Percentiles rank a stretch among this genome's conserved stretches.
Conservation (phyloP, 64 coral and sea anemone genomes). For the Stichodactyla helianthus region DNA sequence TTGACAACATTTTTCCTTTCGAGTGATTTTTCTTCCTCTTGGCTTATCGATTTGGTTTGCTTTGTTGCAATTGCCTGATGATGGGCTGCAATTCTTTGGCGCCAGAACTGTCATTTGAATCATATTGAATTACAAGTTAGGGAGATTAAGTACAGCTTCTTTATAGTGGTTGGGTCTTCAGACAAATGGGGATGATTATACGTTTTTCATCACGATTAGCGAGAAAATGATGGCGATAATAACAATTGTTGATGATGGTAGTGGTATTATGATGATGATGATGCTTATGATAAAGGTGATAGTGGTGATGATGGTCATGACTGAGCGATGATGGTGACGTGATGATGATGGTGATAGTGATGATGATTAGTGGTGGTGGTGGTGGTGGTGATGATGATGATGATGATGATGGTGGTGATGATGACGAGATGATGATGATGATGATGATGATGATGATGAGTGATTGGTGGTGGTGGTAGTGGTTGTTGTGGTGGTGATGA, state of each 20-base stretch:
- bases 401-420: too few relatives aligned
- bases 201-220: too few relatives aligned
- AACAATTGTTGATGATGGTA: too few relatives aligned
- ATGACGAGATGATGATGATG: too few relatives aligned
- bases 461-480: too few relatives aligned
- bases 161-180: too few relatives aligned
- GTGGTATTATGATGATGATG: neutral
- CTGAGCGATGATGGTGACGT: neutral
- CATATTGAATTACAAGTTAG: neutral
- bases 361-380: too few relatives aligned
- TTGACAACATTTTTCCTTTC: slow-evolving; percentile 59
- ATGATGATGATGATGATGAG: too few relatives aligned
- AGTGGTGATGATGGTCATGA: neutral
- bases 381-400: too few relatives aligned
- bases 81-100: neutral
- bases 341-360: neutral
- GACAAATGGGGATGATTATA: too few relatives aligned
- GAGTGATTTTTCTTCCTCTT: slow-evolving; percentile 22
- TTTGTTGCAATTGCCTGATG: neutral
- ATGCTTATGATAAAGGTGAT: neutral
- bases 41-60: neutral
- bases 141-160: too few relatives aligned
- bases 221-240: neutral
- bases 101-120: neutral
- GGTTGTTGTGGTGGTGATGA: too few relatives aligned